phyloP scores from a whole-genome alignment of 1,140 invertebrate genomes.

The Drosophila albomicans region DNA sequence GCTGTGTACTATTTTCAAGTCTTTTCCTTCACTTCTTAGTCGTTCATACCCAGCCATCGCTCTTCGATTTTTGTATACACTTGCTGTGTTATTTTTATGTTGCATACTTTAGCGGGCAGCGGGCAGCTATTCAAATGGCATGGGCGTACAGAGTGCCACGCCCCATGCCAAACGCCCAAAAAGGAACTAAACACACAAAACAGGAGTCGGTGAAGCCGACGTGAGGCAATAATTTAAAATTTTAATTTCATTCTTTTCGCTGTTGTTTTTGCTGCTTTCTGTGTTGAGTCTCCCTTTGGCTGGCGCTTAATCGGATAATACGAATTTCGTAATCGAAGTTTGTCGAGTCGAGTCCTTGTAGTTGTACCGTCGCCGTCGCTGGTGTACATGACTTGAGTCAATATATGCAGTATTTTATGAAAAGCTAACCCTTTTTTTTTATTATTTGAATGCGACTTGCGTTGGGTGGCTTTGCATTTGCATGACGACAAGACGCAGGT shows the following conservation, averaged over 20 bases:
- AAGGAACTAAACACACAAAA: slow-evolving; percentile 19
- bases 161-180: background rate
- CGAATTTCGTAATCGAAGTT: slow-evolving; percentile 76
- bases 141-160: slow-evolving; percentile 34
- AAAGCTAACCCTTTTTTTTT: slow-evolving; percentile 74
- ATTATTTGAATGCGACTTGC: slow-evolving; percentile 9
- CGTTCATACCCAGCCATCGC: background rate
- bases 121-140: slow-evolving; percentile 32
- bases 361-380: slow-evolving; percentile 22
- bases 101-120: slow-evolving; percentile 51
- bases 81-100: slow-evolving; percentile 56
- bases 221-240: slow-evolving; percentile 74
- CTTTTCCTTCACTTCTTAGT: background rate
- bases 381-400: slow-evolving; percentile 81
- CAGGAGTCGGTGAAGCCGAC: background rate
- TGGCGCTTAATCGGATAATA: slow-evolving; percentile 74
- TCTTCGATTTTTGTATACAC: background rate
- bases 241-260: slow-evolving; percentile 57
- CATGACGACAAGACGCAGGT: slow-evolving; percentile 37
- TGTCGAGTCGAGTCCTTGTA: slow-evolving; percentile 70
- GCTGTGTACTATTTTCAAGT: too few relatives aligned
- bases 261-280: slow-evolving; percentile 8
- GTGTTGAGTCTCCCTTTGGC: slow-evolving; percentile 12
- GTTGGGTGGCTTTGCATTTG: slow-evolving; percentile 60
- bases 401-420: slow-evolving; percentile 78